These are phyloP conservation scores for Aricia agestis DNA, from an alignment of 1,140 invertebrate genomes.

Conservation along the genomic window DNA sequence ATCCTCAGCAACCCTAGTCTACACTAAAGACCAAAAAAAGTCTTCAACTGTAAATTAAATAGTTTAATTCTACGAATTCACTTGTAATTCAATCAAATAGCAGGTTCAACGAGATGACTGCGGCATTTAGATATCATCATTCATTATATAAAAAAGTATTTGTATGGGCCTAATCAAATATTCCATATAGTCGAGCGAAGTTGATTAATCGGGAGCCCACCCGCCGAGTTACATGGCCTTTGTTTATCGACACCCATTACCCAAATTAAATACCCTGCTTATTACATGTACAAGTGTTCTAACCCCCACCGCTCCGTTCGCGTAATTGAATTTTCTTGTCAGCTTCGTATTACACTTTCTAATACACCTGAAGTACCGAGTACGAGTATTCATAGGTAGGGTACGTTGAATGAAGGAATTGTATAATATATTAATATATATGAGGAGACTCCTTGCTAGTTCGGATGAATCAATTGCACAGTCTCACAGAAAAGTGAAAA, in stretches of 20 bases:
- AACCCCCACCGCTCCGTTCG: not conserved
- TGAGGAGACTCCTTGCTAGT: too few relatives aligned
- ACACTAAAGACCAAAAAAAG: too few relatives aligned
- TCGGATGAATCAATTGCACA: too few relatives aligned
- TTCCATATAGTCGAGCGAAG: not conserved
- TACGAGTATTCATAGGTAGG: too few relatives aligned
- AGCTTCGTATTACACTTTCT: not conserved
- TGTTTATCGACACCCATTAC: slow-evolving; percentile 14
- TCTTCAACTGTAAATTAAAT: too few relatives aligned
- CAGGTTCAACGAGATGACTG: too few relatives aligned
- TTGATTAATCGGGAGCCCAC: not conserved
- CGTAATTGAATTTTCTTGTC: slow-evolving; percentile 5
- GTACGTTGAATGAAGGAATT: too few relatives aligned
- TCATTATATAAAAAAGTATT: not conserved
- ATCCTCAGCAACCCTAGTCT: too few relatives aligned
- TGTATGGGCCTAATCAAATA: slow-evolving; percentile 6
- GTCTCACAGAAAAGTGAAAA: too few relatives aligned
- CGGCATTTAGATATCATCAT: too few relatives aligned
- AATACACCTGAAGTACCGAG: not conserved
- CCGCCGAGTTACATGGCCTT: slow-evolving; percentile 2
- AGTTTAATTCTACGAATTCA: not conserved
- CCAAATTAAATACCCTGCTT: slow-evolving; percentile 12
- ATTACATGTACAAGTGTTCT: slow-evolving; percentile 8
- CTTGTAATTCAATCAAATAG: not conserved
- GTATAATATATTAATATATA: too few relatives aligned